Evolutionary conservation across 2,113 vertebrate genomes (phyloP).

Genomic region (Ciconia boyciana): DNA sequence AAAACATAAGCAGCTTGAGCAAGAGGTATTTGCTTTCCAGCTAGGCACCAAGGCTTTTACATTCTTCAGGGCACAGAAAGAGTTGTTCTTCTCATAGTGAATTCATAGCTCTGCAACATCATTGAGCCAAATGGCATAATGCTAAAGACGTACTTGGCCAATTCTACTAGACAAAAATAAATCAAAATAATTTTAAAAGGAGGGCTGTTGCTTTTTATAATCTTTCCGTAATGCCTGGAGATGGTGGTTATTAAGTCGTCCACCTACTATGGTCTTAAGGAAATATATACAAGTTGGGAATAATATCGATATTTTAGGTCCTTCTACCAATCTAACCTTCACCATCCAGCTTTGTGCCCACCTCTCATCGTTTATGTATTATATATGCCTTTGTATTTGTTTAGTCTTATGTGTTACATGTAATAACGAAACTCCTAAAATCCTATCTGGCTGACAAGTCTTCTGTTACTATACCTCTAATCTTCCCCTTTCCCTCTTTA

Average conservation of each 20-base stretch:
- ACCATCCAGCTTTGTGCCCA: neutral
- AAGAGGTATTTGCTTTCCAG: slow-evolving; percentile 23
- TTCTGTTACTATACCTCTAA: neutral
- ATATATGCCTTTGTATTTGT: neutral
- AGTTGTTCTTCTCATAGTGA: neutral
- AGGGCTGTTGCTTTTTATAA: neutral
- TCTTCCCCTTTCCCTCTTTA: neutral
- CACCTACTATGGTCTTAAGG: neutral
- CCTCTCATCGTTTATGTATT: neutral
- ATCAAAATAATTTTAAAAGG: slow-evolving; percentile 10
- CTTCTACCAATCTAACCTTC: neutral
- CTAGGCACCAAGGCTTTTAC: neutral
- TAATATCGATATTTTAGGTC: neutral
- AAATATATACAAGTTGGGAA: neutral
- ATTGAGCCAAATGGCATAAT: neutral
- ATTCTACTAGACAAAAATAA: neutral
- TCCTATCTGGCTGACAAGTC: neutral
- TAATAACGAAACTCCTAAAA: neutral
- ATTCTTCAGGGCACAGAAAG: neutral
- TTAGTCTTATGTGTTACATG: neutral
- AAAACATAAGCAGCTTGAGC: neutral
- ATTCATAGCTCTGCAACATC: slow-evolving; percentile 6
- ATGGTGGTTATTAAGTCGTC: neutral
- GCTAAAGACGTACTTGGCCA: neutral
- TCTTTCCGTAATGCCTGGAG: neutral